Base-by-base conservation (phyloP, 2,888 invertebrate genomes). In the Operophtera brumata region DNA sequence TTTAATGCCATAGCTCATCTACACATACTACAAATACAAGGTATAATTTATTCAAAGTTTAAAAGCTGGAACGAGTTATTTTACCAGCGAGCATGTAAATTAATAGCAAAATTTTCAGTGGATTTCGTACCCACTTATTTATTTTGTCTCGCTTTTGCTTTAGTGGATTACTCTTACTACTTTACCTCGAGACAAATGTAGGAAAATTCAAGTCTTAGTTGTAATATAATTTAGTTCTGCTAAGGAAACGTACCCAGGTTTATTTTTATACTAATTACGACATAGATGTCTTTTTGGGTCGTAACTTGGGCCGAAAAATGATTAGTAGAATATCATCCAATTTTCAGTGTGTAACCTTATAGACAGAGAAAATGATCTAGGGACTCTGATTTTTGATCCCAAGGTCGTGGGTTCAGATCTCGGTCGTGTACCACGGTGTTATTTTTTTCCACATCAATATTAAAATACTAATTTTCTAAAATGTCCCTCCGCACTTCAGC, bases 101-200 rank as follows among this genome's bases (percentile, higher is more conserved):
- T 49, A 47, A 52, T 50, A 14, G 34, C 47, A 30, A 49, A 53
- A 53, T 42, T 47, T 50, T 14, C 45, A 47, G 30, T 43, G 40
- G 30, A 44, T 51, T 47, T 47, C 46, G 25, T 57, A 39, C 28
- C 10, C 42, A 46, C 35, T 46, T 44, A 42, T 51, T 50, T 51
- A 54, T 57, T 54, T 54, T 14, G 50, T 45, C 20, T 41, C 37
- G 51, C 44, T 54, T 50, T 58, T 58, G 46, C 44, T 52, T 59
- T 51, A 54, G 54, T 48, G 51, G 58, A 59, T 59, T 54, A 41
- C 54, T 59, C 46, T 48, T 47, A 48, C 51, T 41, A 51, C 37
- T 50, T 55, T 43, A 47, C 43, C 9, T 41, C 41, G 41, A 45
- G 51, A 56, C 47, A 51, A 51, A 52, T 51, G 35, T 43, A 47